These are phyloP conservation scores for Acanthoscelides obtectus DNA, from an alignment of 2,888 invertebrate genomes.

Conservation along the genomic window DNA sequence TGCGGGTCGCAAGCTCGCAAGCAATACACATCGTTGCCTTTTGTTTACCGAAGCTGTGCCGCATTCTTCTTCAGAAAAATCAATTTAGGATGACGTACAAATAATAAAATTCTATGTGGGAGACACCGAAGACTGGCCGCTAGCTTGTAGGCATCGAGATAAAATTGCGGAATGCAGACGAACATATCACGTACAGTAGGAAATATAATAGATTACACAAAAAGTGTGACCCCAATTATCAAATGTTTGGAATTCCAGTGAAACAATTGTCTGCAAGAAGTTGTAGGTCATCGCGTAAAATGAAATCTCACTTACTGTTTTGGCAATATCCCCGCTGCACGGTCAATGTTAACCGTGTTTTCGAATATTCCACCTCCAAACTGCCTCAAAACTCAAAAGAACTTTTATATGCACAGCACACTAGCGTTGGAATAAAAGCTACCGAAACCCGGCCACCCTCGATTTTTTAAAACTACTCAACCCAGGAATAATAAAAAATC, in stretches of 20 bases:
- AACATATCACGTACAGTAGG: neutral
- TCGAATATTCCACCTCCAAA: neutral
- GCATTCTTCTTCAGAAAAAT: no score
- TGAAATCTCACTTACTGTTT: neutral
- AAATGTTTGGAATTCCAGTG: conserved; percentile 44
- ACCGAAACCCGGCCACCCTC: neutral
- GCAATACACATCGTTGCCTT: conserved; percentile 10
- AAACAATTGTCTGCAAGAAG: conserved; percentile 33
- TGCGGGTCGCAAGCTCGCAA: conserved; percentile 16
- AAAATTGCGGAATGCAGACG: neutral
- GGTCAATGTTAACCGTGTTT: conserved; percentile 5
- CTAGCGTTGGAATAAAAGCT: neutral
- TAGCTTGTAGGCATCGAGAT: neutral
- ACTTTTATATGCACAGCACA: neutral
- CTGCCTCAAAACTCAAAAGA: neutral
- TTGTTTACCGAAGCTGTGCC: no score
- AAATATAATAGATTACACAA: conserved; percentile 21
- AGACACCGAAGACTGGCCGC: no score
- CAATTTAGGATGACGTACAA: neutral
- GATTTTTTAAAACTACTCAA: neutral
- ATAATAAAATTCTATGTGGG: neutral
- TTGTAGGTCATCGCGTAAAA: neutral
- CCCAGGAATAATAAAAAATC: neutral
- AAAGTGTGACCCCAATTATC: conserved; percentile 42
- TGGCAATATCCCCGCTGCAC: neutral